A percentile compares a stretch with the other conserved stretches of the same genome.
Evolutionary conservation across 2,797 vertebrate species (phyloP).

Genomic region (Coregonus sp.): DNA sequence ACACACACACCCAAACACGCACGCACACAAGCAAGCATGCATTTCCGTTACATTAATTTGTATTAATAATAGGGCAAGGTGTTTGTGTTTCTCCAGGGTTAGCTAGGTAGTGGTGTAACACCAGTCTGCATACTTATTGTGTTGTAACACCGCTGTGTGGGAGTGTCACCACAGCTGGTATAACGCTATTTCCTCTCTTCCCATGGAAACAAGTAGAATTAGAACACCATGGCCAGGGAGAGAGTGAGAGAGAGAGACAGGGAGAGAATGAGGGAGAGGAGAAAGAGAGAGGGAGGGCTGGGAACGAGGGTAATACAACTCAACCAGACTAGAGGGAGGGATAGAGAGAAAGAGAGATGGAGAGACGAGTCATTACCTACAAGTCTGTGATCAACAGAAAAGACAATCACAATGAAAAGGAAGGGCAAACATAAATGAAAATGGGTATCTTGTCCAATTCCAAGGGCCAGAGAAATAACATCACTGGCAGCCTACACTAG

Average conservation of each 20-base stretch:
- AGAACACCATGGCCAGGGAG: conserved; percentile 24
- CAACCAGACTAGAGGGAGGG: not conserved
- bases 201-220: conserved; percentile 52
- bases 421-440: not conserved
- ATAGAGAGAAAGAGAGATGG: not conserved
- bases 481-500: not conserved
- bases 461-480: not conserved
- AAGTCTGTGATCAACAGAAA: not conserved
- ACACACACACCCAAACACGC: conserved; percentile 9
- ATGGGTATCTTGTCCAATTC: no score
- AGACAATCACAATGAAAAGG: not conserved
- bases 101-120: not conserved
- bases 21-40: conserved; percentile 2
- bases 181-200: conserved; percentile 31
- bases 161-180: conserved; percentile 42
- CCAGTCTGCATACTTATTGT: conserved; percentile 32
- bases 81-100: conserved; percentile 29
- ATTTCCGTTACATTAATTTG: conserved; percentile 16
- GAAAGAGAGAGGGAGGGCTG: not conserved
- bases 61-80: conserved; percentile 37
- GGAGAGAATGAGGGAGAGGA: not conserved
- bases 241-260: no score
- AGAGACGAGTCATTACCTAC: not conserved
- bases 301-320: not conserved
- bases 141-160: conserved; percentile 27